Percentiles rank a stretch among this genome's conserved stretches.
phyloP scores from a whole-genome alignment of 2,888 invertebrate genomes.

The Phrixothrix hirtus region DNA sequence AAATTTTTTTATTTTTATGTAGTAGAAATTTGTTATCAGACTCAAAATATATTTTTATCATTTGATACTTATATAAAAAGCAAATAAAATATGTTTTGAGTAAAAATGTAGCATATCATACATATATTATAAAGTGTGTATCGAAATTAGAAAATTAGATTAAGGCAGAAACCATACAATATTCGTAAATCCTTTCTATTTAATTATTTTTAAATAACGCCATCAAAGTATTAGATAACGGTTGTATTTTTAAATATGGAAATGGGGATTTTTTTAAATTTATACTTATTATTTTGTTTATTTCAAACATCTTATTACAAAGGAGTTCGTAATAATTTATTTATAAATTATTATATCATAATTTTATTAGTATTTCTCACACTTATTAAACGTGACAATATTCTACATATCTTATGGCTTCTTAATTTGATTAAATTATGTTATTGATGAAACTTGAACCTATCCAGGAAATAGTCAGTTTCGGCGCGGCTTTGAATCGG shows the following conservation, averaged over 20 bases:
- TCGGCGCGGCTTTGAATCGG: constrained; percentile 22
- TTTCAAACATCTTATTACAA: constrained; percentile 13
- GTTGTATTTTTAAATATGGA: no score
- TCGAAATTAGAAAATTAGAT: no score
- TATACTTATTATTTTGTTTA: no score
- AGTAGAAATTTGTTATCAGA: constrained; percentile 1
- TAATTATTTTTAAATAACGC: no score
- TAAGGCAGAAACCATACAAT: no score
- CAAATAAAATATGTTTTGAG: constrained; percentile 26
- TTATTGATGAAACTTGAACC: constrained; percentile 18
- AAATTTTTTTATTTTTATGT: constrained; percentile 37
- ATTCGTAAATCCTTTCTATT: no score
- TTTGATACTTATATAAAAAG: neutral
- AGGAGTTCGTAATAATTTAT: constrained; percentile 22
- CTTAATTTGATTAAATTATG: constrained; percentile 36
- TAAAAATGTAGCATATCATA: constrained; percentile 41
- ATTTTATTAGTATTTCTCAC: constrained; percentile 23
- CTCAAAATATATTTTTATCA: constrained; percentile 22
- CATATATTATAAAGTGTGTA: no score
- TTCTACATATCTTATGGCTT: constrained; percentile 35
- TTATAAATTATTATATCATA: constrained; percentile 22
- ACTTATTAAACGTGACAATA: constrained; percentile 22
- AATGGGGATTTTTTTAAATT: no score
- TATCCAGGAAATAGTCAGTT: constrained; percentile 16
- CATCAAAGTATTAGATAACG: no score